Evolutionary conservation across 92 coral and sea anemone genomes (phyloP), one percentile per base, ranked within the genome.

Genomic region (Virgularia gustaviana): DNA sequence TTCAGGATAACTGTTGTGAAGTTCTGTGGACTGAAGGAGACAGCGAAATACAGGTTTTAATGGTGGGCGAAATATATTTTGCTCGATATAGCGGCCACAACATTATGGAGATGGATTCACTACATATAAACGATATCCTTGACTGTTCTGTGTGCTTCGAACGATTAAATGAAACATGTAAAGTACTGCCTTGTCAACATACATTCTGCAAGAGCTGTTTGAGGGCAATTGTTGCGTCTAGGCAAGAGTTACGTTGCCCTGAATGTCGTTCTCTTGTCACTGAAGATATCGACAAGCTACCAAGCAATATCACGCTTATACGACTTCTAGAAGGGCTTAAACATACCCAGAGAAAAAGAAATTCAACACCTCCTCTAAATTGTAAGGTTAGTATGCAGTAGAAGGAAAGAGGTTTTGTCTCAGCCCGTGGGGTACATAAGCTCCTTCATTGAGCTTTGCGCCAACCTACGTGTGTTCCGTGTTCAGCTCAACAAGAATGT

Each of bases 171-270:
- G 88, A 92, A 60, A 86, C 88, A 27, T 89, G 94, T 41, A 92
- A 85, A 81, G 98, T 92, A 36, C 76, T 92, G 18, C 98, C 98
- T 15, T 92, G 98, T 62, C 98, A 92, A 77, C 98, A 92, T 75
- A 92, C 98, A 29, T 89, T 92, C 72, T 89, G 96, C 61, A 85
- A 79, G 57, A 76, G 92, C 44, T 92, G 98, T 42, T 79, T 92
- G 34, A 76, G 79, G 53, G 96, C 90, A 61, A 75, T 92, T 19
- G 90, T 78, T 19, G 83, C 88, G 41, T 56, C 71, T 42, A 84
- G 89, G 47, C 90, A 92, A 55, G 98, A 92, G 61, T 67, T 92
- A 7, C 87, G 96, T 43, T 92, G 98, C 62, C 98, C 98, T 5
- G 98, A 92, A 59, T 92, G 98, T 44, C 79, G 98, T 25, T 56